phyloP scores from a whole-genome alignment of 2,113 vertebrate species.

The Corvus hawaiiensis region DNA sequence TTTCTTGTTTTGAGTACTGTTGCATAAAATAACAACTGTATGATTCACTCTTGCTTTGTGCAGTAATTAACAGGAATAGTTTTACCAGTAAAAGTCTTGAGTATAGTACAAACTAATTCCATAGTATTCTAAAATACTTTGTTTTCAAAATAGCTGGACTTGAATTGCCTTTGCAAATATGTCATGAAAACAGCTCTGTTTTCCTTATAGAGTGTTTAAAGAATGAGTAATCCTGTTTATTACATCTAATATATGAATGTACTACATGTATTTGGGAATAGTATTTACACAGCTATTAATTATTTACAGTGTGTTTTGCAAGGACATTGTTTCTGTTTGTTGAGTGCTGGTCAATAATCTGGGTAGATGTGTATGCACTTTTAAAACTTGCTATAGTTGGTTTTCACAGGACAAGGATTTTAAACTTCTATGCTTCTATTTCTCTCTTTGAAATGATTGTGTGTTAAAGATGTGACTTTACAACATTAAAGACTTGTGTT shows the following conservation, averaged over 20 bases:
- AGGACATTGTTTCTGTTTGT: neutral
- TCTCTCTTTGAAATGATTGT: neutral
- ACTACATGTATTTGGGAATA: neutral
- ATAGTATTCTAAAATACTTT: neutral
- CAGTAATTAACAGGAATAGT: neutral
- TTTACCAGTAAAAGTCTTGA: neutral
- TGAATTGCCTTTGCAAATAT: neutral
- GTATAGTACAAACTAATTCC: neutral
- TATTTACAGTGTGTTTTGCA: neutral
- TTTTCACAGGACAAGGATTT: neutral
- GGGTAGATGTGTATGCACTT: neutral
- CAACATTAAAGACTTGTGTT: neutral
- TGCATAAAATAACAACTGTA: neutral
- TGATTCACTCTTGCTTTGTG: neutral
- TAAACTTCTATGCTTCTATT: neutral
- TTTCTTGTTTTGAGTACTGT: neutral
- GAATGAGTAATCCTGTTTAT: neutral
- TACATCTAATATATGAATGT: neutral
- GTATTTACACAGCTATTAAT: slow-evolving; percentile 14
- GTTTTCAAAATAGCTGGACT: neutral
- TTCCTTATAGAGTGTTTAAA: neutral
- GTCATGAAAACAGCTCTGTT: neutral
- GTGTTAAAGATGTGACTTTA: neutral
- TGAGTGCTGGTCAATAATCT: neutral
- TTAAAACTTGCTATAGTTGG: neutral